These are phyloP conservation scores for Zaprionus bogoriensis DNA, from an alignment of 2,888 invertebrate genomes.

Conservation along the genomic window DNA sequence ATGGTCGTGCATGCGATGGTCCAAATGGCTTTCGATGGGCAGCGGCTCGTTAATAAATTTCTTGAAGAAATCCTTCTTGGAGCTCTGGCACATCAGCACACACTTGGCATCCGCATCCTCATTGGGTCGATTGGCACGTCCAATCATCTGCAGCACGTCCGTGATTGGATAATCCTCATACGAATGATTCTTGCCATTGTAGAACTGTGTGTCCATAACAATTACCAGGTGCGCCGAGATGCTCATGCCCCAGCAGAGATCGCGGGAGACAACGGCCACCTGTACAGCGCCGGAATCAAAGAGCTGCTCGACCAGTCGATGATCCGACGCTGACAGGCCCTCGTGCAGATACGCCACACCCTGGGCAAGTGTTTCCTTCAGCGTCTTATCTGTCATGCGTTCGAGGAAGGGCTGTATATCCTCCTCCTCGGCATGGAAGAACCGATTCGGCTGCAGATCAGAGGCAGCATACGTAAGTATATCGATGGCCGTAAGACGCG, in stretches of 20 bases:
- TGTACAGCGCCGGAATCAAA: slow-evolving; percentile 96
- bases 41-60: slow-evolving; percentile 98
- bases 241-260: slow-evolving; percentile 95
- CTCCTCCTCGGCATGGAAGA: slow-evolving; percentile 93
- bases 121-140: slow-evolving; percentile 95
- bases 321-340: slow-evolving; percentile 93
- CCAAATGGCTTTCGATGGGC: slow-evolving; percentile 98
- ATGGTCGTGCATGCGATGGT: slow-evolving; percentile 99
- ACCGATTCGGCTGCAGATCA: slow-evolving; percentile 92
- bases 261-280: slow-evolving; percentile 95
- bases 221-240: slow-evolving; percentile 97
- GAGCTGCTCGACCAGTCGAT: slow-evolving; percentile 95
- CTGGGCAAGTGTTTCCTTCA: slow-evolving; percentile 95
- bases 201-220: slow-evolving; percentile 89
- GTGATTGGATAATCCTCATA: slow-evolving; percentile 99
- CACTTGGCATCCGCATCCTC: slow-evolving; percentile 97
- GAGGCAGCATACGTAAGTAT: slow-evolving; percentile 96
- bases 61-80: slow-evolving; percentile 99
- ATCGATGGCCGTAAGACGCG: slow-evolving; percentile 97
- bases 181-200: slow-evolving; percentile 90
- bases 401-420: slow-evolving; percentile 95
- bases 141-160: slow-evolving; percentile 98
- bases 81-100: slow-evolving; percentile 97
- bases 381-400: slow-evolving; percentile 92
- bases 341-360: slow-evolving; percentile 99